Conservation (phyloP, 2,797 vertebrate genomes). For the Prionace glauca region DNA sequence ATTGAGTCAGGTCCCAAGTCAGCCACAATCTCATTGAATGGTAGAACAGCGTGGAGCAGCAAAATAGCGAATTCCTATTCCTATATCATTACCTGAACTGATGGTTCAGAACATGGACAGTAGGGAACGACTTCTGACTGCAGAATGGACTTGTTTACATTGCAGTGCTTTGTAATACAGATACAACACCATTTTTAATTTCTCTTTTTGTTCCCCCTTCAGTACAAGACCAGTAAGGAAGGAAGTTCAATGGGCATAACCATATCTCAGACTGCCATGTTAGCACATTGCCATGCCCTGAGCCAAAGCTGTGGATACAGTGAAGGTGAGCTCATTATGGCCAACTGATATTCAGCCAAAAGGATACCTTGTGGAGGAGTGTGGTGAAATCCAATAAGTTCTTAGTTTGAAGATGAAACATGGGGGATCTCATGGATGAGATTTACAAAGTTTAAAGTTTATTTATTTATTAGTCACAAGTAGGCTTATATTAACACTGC, state of each 20-base stretch:
- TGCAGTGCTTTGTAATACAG: background rate
- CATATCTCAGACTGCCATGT: conserved; percentile 76
- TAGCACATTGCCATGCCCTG: conserved; percentile 81
- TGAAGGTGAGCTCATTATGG: conserved; percentile 66
- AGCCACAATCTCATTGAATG: background rate
- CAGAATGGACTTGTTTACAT: background rate
- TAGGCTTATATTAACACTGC: no score
- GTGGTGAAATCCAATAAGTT: background rate
- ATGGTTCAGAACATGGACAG: background rate
- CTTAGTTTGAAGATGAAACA: background rate
- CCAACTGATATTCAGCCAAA: background rate
- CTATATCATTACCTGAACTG: background rate
- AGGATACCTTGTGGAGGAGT: background rate
- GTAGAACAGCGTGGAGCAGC: background rate
- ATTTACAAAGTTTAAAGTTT: background rate
- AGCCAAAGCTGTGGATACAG: conserved; percentile 85
- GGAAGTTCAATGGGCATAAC: conserved; percentile 92
- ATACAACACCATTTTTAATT: background rate
- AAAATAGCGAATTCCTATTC: background rate
- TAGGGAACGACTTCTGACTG: background rate
- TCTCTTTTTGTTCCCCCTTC: conserved; percentile 39
- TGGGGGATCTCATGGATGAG: background rate
- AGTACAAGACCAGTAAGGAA: conserved; percentile 97
- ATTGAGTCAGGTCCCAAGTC: background rate
- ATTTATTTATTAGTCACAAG: no score